Percentiles rank a stretch among this genome's conserved stretches.
Conservation (phyloP, 2,797 vertebrate genomes). For the Enteromius radiatus region DNA sequence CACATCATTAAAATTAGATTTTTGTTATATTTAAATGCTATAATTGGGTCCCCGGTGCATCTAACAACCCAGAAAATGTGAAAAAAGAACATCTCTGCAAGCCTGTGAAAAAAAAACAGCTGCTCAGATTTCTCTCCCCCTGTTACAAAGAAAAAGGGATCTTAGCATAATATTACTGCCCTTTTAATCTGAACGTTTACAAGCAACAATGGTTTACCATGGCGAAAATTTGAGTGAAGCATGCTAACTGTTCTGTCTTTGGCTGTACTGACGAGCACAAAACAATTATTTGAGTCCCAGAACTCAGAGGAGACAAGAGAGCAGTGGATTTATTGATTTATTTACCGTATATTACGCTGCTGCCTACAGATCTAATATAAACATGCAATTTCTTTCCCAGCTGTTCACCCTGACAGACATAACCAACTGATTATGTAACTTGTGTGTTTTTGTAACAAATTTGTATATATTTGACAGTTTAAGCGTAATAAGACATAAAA, state of each 20-base stretch:
- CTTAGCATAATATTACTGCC: not conserved
- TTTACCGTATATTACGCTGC: not conserved
- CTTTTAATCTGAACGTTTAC: not conserved
- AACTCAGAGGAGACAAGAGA: not conserved
- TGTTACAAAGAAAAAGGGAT: not conserved
- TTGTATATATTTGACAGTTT: no score
- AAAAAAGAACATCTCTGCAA: not conserved
- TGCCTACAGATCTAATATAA: not conserved
- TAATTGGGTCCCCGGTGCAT: not conserved
- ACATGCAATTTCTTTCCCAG: not conserved
- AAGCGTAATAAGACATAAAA: not conserved
- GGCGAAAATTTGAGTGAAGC: not conserved
- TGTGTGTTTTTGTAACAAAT: no score
- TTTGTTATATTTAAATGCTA: not conserved
- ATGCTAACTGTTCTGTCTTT: not conserved
- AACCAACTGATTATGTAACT: no score
- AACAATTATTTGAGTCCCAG: not conserved
- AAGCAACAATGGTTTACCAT: not conserved
- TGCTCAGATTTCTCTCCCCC: not conserved
- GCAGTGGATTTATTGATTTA: not conserved
- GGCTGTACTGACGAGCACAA: not conserved
- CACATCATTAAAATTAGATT: no score
- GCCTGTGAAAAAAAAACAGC: not conserved
- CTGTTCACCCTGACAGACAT: not conserved
- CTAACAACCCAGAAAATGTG: not conserved